A percentile compares a stretch with the other conserved stretches of the same genome.
phyloP scores from a whole-genome alignment of 2,888 invertebrate genomes.

The Caenorhabditis sp. region DNA sequence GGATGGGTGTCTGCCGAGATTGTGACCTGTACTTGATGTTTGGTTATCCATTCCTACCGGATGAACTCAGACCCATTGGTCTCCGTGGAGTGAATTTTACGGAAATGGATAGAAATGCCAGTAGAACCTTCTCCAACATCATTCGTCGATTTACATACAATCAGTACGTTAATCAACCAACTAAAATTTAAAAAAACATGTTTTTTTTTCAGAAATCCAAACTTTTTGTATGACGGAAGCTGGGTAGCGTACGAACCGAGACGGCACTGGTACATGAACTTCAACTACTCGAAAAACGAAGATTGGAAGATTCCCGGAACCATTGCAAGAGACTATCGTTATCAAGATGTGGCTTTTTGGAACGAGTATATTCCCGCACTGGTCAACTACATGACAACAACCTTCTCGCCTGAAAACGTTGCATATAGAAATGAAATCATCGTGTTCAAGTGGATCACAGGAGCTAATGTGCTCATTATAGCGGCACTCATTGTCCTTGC shows the following conservation, averaged over 20 bases:
- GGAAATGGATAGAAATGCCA: slow-evolving; percentile 80
- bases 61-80: slow-evolving; percentile 75
- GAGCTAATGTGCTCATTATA: slow-evolving; percentile 72
- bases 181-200: not conserved
- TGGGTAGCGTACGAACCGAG: slow-evolving; percentile 80
- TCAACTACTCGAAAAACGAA: slow-evolving; percentile 78
- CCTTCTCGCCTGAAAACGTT: slow-evolving; percentile 81
- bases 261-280: slow-evolving; percentile 82
- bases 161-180: slow-evolving; percentile 65
- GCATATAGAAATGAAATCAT: slow-evolving; percentile 74
- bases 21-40: slow-evolving; percentile 91
- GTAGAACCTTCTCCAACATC: slow-evolving; percentile 78
- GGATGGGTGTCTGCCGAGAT: slow-evolving; percentile 88
- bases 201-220: slow-evolving; percentile 75
- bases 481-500: slow-evolving; percentile 73
- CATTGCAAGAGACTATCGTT: slow-evolving; percentile 77
- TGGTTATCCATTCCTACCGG: slow-evolving; percentile 81
- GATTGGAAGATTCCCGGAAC: slow-evolving; percentile 72
- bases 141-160: slow-evolving; percentile 76
- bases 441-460: slow-evolving; percentile 73
- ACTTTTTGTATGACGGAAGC: slow-evolving; percentile 76
- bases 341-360: slow-evolving; percentile 79
- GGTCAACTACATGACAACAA: slow-evolving; percentile 83
- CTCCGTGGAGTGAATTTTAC: slow-evolving; percentile 75
- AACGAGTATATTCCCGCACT: slow-evolving; percentile 82